Evolutionary conservation across 2,888 invertebrate genomes (phyloP).

Genomic region (Anticlea derivata): DNA sequence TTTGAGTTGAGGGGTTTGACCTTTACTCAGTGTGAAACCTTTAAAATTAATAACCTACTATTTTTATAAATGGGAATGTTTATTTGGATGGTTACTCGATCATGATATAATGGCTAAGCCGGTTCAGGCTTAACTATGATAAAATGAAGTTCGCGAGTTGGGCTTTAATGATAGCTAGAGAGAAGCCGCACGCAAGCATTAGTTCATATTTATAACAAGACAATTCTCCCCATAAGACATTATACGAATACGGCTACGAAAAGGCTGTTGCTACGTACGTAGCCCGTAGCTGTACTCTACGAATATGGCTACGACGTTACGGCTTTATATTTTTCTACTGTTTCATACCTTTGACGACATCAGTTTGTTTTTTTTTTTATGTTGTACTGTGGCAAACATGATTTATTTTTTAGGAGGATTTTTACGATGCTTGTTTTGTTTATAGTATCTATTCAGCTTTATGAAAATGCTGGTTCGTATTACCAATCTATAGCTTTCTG

Average conservation of each 20-base stretch:
- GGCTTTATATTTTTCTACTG: slow-evolving; percentile 4
- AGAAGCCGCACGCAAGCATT: too few relatives aligned
- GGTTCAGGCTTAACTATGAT: too few relatives aligned
- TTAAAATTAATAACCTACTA: slow-evolving; percentile 15
- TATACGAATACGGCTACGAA: slow-evolving; percentile 37
- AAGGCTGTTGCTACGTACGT: slow-evolving; percentile 36
- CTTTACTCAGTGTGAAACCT: not conserved
- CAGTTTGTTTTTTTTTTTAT: too few relatives aligned
- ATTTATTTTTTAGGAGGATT: slow-evolving; percentile 4
- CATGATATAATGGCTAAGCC: too few relatives aligned
- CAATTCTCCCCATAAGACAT: slow-evolving; percentile 18
- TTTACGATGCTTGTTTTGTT: slow-evolving; percentile 13
- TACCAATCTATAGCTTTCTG: too few relatives aligned
- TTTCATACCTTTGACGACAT: not conserved
- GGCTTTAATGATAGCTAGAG: too few relatives aligned
- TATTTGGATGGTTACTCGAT: too few relatives aligned
- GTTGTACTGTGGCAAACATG: too few relatives aligned
- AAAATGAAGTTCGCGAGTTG: too few relatives aligned
- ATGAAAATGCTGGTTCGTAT: too few relatives aligned
- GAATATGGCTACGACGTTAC: slow-evolving; percentile 20
- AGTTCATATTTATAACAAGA: slow-evolving; percentile 30
- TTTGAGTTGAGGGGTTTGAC: slow-evolving; percentile 18
- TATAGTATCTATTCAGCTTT: not conserved
- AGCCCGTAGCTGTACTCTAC: slow-evolving; percentile 34
- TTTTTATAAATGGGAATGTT: too few relatives aligned